Evolutionary conservation across 2,888 invertebrate species (phyloP).

Genomic region (Trachelus troglodyta): DNA sequence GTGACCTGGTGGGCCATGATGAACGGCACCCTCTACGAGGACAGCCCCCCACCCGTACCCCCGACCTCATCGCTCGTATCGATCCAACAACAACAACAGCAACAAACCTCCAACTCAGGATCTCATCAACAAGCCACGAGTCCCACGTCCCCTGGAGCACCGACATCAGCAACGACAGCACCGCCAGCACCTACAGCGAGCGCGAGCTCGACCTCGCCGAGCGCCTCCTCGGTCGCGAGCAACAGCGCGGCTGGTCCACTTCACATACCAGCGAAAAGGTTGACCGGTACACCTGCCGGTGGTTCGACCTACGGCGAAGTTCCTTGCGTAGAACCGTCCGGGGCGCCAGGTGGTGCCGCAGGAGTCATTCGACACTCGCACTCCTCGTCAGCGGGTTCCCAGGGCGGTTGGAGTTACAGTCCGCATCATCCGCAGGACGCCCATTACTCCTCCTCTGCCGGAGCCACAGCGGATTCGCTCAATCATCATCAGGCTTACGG

Average conservation of each 20-base stretch:
- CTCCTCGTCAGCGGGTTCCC: slow-evolving; percentile 63
- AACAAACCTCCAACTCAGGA: slow-evolving; percentile 49
- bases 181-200: slow-evolving; percentile 69
- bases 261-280: slow-evolving; percentile 90
- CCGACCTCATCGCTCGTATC: slow-evolving; percentile 65
- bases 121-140: slow-evolving; percentile 71
- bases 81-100: slow-evolving; percentile 56
- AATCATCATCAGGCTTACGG: slow-evolving; percentile 76
- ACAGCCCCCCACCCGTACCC: slow-evolving; percentile 71
- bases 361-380: slow-evolving; percentile 82
- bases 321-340: slow-evolving; percentile 68
- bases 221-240: slow-evolving; percentile 71
- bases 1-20: slow-evolving; percentile 87
- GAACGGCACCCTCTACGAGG: slow-evolving; percentile 85
- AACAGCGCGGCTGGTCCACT: slow-evolving; percentile 80
- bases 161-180: slow-evolving; percentile 54
- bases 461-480: slow-evolving; percentile 71
- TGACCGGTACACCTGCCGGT: slow-evolving; percentile 70
- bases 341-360: slow-evolving; percentile 70
- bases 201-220: slow-evolving; percentile 77
- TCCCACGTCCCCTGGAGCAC: slow-evolving; percentile 68
- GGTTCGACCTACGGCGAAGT: slow-evolving; percentile 66
- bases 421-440: slow-evolving; percentile 69
- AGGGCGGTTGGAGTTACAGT: slow-evolving; percentile 78
- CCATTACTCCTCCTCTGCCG: slow-evolving; percentile 66